A percentile compares a stretch with the other conserved stretches of the same genome.
Conservation (phyloP, 2,113 vertebrate genomes). For the Sphyrna mokarran region DNA sequence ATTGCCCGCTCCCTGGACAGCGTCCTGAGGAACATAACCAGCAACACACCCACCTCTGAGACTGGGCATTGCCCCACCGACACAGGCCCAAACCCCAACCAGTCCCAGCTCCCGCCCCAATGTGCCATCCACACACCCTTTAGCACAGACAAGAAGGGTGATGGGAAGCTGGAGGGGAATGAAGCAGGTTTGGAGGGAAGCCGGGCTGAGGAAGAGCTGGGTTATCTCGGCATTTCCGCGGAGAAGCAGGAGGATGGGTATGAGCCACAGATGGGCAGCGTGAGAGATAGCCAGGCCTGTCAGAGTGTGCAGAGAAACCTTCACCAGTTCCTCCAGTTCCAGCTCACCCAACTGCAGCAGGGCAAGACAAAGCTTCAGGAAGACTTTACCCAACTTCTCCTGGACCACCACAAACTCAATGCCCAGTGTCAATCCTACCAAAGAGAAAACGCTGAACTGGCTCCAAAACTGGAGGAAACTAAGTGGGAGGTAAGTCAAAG, state of each 20-base stretch:
- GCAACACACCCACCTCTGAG: constrained; percentile 83
- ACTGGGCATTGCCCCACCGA: constrained; percentile 89
- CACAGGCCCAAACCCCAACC: constrained; percentile 82
- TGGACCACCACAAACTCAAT: constrained; percentile 84
- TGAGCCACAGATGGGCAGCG: constrained; percentile 75
- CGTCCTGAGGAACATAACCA: constrained; percentile 49
- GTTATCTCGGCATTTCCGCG: constrained; percentile 80
- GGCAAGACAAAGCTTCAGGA: constrained; percentile 93
- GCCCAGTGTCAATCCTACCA: constrained; percentile 77
- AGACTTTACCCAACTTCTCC: constrained; percentile 80
- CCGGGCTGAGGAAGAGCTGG: constrained; percentile 75
- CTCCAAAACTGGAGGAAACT: constrained; percentile 88
- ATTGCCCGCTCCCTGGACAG: constrained; percentile 47
- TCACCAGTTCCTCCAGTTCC: constrained; percentile 87
- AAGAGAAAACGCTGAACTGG: constrained; percentile 81
- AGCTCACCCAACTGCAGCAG: constrained; percentile 89
- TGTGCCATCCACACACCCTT: constrained; percentile 71
- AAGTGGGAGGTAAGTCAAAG: constrained; percentile 83
- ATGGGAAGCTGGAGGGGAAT: constrained; percentile 83
- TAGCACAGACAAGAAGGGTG: constrained; percentile 78
- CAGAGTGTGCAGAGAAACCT: constrained; percentile 75
- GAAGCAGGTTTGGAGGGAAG: constrained; percentile 78
- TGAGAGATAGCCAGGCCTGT: constrained; percentile 67
- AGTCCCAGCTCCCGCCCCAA: constrained; percentile 66
- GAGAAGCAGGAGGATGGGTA: constrained; percentile 76